Evolutionary conservation across 2,888 invertebrate species (phyloP).

Genomic region (Hipparchia semele): DNA sequence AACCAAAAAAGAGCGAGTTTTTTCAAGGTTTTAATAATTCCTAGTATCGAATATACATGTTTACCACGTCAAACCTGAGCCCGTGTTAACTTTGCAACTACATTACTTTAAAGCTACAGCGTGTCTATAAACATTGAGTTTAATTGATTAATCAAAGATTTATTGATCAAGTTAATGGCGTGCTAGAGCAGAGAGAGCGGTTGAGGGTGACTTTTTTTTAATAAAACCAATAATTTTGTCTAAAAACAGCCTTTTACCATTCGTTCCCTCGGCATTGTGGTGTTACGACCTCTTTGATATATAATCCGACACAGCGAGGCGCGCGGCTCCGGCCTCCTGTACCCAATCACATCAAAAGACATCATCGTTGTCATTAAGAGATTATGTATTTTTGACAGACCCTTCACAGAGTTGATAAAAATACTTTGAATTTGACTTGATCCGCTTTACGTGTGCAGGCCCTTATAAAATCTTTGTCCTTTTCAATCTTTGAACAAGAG

Average conservation of each 20-base stretch:
- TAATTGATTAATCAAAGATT: no score
- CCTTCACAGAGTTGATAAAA: background rate
- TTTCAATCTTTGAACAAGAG: no score
- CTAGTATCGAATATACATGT: no score
- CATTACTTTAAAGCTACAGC: no score
- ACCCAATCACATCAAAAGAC: constrained; percentile 10
- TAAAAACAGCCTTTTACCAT: constrained; percentile 2
- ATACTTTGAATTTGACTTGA: constrained; percentile 2
- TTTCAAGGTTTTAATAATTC: no score
- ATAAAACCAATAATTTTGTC: background rate
- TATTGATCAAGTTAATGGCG: no score
- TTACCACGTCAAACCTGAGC: no score
- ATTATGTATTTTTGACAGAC: constrained; percentile 17
- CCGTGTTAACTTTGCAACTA: no score
- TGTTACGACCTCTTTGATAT: constrained; percentile 4
- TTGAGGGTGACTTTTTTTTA: no score
- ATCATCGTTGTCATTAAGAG: constrained; percentile 19
- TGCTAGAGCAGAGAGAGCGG: no score
- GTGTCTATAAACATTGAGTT: no score
- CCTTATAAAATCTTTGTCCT: background rate
- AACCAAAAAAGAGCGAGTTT: no score
- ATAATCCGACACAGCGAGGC: background rate
- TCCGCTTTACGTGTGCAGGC: background rate
- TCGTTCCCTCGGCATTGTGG: background rate
- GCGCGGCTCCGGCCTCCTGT: background rate